phyloP scores from a whole-genome alignment of 2,888 invertebrate species.

The Nemoura dubitans region DNA sequence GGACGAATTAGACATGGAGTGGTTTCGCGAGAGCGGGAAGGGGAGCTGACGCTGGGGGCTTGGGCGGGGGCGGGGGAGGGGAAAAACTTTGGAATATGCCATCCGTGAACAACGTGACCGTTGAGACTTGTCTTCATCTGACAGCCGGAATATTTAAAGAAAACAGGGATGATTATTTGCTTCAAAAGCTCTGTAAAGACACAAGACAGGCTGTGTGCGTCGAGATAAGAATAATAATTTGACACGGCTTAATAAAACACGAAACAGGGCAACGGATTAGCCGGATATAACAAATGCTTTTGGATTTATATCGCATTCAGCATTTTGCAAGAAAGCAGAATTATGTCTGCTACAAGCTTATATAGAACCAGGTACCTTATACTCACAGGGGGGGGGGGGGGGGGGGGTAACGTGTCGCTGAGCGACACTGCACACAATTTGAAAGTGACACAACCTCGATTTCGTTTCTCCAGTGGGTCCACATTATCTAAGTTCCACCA shows the following conservation, averaged over 20 bases:
- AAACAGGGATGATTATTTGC: constrained; percentile 37
- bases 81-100: not conserved
- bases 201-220: constrained; percentile 15
- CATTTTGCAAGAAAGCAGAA: too few species aligned
- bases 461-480: too few species aligned
- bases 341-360: too few species aligned
- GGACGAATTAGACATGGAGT: constrained; percentile 33
- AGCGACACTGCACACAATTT: too few species aligned
- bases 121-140: constrained; percentile 32
- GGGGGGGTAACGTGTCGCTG: too few species aligned
- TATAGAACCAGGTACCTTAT: too few species aligned
- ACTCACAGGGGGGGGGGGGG: too few species aligned
- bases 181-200: constrained; percentile 27
- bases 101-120: constrained; percentile 38
- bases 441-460: too few species aligned
- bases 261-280: not conserved
- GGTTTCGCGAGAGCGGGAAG: not conserved
- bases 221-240: constrained; percentile 17
- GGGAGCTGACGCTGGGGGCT: too few species aligned
- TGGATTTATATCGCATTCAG: not conserved
- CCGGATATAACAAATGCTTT: not conserved
- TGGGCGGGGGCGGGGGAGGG: not conserved
- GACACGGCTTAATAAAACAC: not conserved
- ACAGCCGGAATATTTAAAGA: constrained; percentile 39
- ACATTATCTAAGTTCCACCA: too few species aligned